phyloP scores from a whole-genome alignment of 2,888 invertebrate species.

The Drosophila diplacantha region DNA sequence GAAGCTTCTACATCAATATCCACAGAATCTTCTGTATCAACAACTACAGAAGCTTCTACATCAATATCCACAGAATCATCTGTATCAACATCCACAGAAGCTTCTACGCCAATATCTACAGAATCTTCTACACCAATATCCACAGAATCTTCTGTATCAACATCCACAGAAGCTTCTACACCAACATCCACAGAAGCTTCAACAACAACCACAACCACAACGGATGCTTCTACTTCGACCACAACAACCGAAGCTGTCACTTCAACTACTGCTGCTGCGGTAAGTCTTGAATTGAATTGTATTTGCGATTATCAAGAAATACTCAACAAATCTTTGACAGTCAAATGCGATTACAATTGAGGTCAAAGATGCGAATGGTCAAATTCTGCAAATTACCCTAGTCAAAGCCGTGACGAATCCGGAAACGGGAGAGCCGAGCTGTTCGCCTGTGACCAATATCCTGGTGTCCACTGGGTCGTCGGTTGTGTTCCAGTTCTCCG shows the following conservation, averaged over 20 bases:
- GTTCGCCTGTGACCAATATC: constrained; percentile 8
- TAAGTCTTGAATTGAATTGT: neutral
- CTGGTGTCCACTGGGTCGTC: constrained; percentile 9
- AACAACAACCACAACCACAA: neutral
- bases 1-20: neutral
- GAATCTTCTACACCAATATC: neutral
- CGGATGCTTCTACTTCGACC: neutral
- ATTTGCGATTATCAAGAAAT: neutral
- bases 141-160: neutral
- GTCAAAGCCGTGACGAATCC: neutral
- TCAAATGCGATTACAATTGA: neutral
- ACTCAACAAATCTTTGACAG: neutral
- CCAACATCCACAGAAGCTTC: neutral
- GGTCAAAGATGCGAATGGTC: constrained; percentile 1
- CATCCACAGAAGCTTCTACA: neutral
- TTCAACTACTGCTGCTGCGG: neutral
- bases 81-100: neutral
- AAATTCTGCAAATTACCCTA: neutral
- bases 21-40: neutral
- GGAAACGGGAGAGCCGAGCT: constrained; percentile 6
- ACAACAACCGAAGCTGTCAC: neutral
- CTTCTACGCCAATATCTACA: neutral
- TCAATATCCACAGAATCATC: neutral
- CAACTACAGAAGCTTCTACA: neutral
- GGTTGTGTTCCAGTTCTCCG: constrained; percentile 8